Conservation (phyloP, 2,113 vertebrate genomes). For the Eidolon helvum region DNA sequence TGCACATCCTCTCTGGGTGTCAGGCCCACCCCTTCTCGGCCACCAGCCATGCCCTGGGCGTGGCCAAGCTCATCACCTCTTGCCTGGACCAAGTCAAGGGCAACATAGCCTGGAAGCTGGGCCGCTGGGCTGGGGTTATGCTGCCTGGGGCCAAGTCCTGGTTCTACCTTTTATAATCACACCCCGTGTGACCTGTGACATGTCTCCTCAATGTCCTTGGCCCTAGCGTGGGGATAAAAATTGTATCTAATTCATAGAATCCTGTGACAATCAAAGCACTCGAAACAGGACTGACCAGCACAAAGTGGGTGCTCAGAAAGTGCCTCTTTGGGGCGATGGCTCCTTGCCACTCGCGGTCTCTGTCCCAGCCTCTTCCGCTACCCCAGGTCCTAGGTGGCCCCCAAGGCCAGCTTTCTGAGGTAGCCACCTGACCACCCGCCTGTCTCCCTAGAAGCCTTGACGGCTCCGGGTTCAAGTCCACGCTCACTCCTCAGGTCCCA, state of each 20-base stretch:
- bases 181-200: not conserved
- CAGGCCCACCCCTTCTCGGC: too few species aligned
- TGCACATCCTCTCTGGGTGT: not conserved
- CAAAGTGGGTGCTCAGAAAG: rapidly evolving
- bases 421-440: rapidly evolving
- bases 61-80: not conserved
- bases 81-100: rapidly evolving
- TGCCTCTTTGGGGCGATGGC: rapidly evolving
- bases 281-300: rapidly evolving
- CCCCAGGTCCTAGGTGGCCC: not conserved
- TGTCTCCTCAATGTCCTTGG: not conserved
- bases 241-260: not conserved
- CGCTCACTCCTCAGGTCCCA: rapidly evolving
- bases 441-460: not conserved
- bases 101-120: rapidly evolving
- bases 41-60: rapidly evolving
- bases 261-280: rapidly evolving
- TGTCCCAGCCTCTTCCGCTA: rapidly evolving
- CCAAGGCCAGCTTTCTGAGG: not conserved
- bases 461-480: not conserved
- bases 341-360: rapidly evolving
- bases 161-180: not conserved
- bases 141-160: not conserved
- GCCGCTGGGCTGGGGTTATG: not conserved
- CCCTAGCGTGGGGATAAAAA: not conserved